Conservation (phyloP, 2,113 vertebrate species). For the Scolopax mira region DNA sequence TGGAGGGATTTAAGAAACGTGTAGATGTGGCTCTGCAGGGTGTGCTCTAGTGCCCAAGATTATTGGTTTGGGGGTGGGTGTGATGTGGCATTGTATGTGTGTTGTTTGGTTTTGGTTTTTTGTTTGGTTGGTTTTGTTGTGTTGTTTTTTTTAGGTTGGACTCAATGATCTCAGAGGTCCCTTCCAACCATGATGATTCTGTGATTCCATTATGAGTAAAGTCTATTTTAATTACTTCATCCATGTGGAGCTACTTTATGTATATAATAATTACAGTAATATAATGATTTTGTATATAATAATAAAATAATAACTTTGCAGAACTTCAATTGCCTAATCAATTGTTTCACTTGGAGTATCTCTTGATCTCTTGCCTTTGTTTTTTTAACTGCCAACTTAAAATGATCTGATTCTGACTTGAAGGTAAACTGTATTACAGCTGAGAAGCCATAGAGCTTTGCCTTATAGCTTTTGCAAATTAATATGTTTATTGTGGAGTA, state of each 20-base stretch:
- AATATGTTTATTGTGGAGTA: background rate
- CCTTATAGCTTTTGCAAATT: background rate
- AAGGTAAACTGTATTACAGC: background rate
- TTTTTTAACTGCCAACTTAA: background rate
- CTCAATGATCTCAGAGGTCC: no score
- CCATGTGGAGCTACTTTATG: background rate
- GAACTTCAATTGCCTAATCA: background rate
- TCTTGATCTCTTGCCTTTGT: background rate
- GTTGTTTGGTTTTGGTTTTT: no score
- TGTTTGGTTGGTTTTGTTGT: no score
- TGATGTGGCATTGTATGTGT: no score
- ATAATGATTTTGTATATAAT: background rate
- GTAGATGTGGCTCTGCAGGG: no score
- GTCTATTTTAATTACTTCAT: background rate
- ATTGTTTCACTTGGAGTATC: background rate
- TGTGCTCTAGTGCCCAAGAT: no score
- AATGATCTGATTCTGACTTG: background rate
- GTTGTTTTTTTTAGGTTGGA: no score
- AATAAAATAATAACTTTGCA: background rate
- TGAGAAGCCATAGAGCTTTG: background rate
- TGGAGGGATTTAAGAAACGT: no score
- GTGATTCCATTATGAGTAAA: background rate
- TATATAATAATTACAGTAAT: background rate
- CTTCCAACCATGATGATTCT: no score
- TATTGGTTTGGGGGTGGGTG: no score